A percentile compares a stretch with the other conserved stretches of the same genome.
Evolutionary conservation across 2,888 invertebrate genomes (phyloP).

Genomic region (Elaeidobius kamerunicus): DNA sequence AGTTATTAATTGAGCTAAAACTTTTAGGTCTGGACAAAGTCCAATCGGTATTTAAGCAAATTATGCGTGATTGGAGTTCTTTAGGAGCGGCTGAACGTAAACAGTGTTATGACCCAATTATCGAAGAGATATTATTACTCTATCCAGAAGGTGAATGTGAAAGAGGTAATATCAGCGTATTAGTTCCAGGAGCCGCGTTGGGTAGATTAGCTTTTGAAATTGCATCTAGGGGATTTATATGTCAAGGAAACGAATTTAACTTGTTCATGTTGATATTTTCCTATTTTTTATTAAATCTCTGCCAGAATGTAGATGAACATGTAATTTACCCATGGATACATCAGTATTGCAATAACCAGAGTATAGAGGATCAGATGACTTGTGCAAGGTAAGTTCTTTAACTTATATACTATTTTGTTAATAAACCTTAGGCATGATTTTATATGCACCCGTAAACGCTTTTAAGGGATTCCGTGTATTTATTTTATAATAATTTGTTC

Average conservation of each 20-base stretch:
- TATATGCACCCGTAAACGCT: no score
- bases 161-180: conserved; percentile 61
- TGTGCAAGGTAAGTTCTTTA: conserved; percentile 55
- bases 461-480: no score
- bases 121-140: conserved; percentile 72
- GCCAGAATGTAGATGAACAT: conserved; percentile 66
- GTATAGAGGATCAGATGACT: conserved; percentile 75
- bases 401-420: no score
- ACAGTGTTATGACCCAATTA: conserved; percentile 86
- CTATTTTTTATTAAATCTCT: conserved; percentile 92
- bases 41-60: conserved; percentile 89
- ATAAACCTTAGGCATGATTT: no score
- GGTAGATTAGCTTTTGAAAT: conserved; percentile 94
- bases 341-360: conserved; percentile 87
- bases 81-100: conserved; percentile 79
- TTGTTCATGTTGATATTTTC: conserved; percentile 97
- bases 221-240: conserved; percentile 82
- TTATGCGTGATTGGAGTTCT: conserved; percentile 95
- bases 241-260: conserved; percentile 98
- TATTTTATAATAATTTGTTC: no score
- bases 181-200: conserved; percentile 96
- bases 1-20: no score
- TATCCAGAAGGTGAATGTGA: conserved; percentile 65
- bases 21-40: conserved; percentile 70
- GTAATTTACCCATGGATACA: conserved; percentile 93